Evolutionary conservation across 1,140 invertebrate genomes (phyloP).

Genomic region (Brachystomella parvula): DNA sequence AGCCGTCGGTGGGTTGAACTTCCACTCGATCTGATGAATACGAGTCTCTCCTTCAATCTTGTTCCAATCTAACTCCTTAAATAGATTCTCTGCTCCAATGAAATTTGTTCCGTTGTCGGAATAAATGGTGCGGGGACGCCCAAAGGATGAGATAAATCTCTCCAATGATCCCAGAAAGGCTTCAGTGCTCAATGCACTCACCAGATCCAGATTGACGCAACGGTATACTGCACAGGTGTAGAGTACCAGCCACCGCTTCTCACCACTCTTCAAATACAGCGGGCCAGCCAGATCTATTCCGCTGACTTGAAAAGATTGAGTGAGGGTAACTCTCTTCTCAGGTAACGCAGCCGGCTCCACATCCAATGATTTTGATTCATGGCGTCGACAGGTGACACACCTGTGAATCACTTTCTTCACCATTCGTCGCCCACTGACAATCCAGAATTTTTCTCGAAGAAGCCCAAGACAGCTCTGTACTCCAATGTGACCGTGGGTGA

Average conservation of each 20-base stretch:
- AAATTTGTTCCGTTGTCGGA: constrained; percentile 44
- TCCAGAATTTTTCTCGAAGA: constrained; percentile 24
- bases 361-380: constrained; percentile 11
- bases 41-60: background rate
- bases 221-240: constrained; percentile 41
- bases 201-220: constrained; percentile 39
- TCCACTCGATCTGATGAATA: background rate
- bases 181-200: constrained; percentile 31
- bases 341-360: constrained; percentile 29
- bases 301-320: constrained; percentile 23
- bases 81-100: constrained; percentile 38
- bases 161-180: constrained; percentile 38
- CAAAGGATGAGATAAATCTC: constrained; percentile 43
- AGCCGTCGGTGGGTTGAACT: constrained; percentile 17
- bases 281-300: constrained; percentile 39
- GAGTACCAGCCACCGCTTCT: constrained; percentile 36
- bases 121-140: constrained; percentile 39
- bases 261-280: constrained; percentile 30
- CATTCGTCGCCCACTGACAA: constrained; percentile 11
- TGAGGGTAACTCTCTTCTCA: constrained; percentile 15
- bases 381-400: constrained; percentile 27
- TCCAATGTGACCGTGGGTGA: background rate
- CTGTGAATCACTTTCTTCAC: constrained; percentile 10
- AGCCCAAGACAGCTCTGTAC: background rate
- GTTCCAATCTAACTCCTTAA: constrained; percentile 22